Conservation (phyloP, 2,113 vertebrate genomes). For the Tetrao urogallus region DNA sequence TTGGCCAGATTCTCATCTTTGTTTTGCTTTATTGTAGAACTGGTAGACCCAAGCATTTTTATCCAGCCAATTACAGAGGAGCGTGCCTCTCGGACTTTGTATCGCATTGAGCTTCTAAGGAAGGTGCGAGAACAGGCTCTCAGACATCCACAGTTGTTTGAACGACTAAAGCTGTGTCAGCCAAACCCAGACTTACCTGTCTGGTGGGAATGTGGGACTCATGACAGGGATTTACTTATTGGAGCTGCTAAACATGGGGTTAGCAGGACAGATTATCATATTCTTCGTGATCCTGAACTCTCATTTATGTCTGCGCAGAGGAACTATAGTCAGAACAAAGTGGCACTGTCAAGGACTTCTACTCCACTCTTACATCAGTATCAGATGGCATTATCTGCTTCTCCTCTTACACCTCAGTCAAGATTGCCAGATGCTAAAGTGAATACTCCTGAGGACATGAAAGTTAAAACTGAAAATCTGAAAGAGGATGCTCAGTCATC, state of each 20-base stretch:
- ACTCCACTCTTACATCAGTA: slow-evolving; percentile 85
- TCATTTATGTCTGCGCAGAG: slow-evolving; percentile 94
- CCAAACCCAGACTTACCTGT: slow-evolving; percentile 92
- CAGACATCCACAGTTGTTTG: slow-evolving; percentile 88
- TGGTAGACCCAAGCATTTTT: slow-evolving; percentile 88
- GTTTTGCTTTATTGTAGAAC: slow-evolving; percentile 77
- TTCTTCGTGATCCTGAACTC: slow-evolving; percentile 95
- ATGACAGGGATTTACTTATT: slow-evolving; percentile 94
- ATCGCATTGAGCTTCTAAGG: slow-evolving; percentile 95
- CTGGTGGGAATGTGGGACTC: slow-evolving; percentile 95
- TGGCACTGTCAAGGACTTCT: slow-evolving; percentile 80
- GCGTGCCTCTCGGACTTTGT: slow-evolving; percentile 94
- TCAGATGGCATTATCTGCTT: slow-evolving; percentile 80
- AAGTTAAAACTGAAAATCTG: slow-evolving; percentile 76
- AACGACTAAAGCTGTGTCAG: slow-evolving; percentile 91
- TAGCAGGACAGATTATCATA: slow-evolving; percentile 98
- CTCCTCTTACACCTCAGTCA: slow-evolving; percentile 80
- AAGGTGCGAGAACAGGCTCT: slow-evolving; percentile 97
- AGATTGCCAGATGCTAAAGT: slow-evolving; percentile 79
- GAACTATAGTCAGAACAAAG: slow-evolving; percentile 92
- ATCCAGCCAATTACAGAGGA: slow-evolving; percentile 99
- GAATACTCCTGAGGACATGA: slow-evolving; percentile 77
- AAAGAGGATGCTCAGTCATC: slow-evolving; percentile 87
- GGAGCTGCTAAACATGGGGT: slow-evolving; percentile 97
- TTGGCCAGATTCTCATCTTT: not conserved